A percentile compares a stretch with the other conserved stretches of the same genome.
phyloP scores from a whole-genome alignment of 2,113 vertebrate species.

The Albula glossodonta region DNA sequence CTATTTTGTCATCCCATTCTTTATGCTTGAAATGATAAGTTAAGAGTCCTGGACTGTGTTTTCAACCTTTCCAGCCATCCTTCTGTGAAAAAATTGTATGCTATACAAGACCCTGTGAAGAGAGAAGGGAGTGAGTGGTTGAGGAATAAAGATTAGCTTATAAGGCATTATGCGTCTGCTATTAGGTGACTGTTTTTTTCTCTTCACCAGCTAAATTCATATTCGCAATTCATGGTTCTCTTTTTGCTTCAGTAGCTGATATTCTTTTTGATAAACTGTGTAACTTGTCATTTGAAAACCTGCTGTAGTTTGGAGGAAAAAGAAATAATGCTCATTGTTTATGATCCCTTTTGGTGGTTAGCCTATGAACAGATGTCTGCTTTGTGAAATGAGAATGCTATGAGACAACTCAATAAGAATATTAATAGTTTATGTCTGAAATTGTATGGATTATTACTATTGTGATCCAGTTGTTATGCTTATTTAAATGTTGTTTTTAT shows the following conservation, averaged over 20 bases:
- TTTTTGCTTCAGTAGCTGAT: no score
- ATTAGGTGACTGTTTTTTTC: not conserved
- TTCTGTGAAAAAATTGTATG: not conserved
- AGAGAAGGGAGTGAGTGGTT: not conserved
- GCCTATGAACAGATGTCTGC: no score
- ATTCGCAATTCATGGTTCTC: not conserved
- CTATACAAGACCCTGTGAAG: not conserved
- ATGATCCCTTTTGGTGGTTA: no score
- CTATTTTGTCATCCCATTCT: not conserved
- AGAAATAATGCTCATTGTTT: no score
- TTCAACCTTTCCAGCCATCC: not conserved
- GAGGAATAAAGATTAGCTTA: not conserved
- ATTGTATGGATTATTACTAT: no score
- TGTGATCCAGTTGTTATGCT: not conserved
- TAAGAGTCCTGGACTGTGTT: not conserved
- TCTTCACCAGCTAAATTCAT: not conserved
- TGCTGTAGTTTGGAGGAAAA: no score
- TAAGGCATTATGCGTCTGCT: not conserved
- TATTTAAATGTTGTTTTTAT: not conserved
- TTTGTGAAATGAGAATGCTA: no score
- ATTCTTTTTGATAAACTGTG: no score
- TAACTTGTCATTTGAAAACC: no score
- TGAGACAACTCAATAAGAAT: no score
- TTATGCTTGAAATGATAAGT: not conserved
- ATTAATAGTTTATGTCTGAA: no score